Evolutionary conservation across 2,888 invertebrate species (phyloP).

Genomic region (Sisyra terminalis): DNA sequence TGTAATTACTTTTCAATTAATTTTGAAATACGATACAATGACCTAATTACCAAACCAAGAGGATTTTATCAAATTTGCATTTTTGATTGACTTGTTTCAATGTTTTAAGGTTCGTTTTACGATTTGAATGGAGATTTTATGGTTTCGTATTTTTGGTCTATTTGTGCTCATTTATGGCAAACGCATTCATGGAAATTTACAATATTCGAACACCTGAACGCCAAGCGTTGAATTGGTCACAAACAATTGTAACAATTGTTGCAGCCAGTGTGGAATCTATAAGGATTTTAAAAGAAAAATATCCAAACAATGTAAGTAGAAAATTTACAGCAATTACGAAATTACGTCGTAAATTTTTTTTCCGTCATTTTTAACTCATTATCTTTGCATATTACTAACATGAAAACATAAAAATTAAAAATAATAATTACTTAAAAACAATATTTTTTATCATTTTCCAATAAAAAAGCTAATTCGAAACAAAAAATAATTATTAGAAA

Average conservation of each 20-base stretch:
- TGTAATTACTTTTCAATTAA: constrained; percentile 14
- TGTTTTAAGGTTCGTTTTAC: constrained; percentile 21
- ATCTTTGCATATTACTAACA: too few species aligned
- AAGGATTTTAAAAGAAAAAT: constrained; percentile 21
- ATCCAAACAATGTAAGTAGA: constrained; percentile 22
- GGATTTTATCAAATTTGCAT: not conserved
- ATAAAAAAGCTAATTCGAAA: too few species aligned
- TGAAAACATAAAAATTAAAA: too few species aligned
- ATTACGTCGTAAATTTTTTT: not conserved
- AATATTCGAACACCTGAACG: constrained; percentile 10
- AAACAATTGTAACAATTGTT: constrained; percentile 14
- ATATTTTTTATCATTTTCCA: too few species aligned
- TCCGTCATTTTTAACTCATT: too few species aligned
- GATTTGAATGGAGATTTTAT: constrained; percentile 25
- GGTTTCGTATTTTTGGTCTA: constrained; percentile 24
- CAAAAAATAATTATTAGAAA: too few species aligned
- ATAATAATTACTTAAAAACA: too few species aligned
- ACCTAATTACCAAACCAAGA: not conserved
- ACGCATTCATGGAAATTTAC: constrained; percentile 18
- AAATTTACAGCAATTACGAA: not conserved
- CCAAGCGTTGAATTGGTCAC: constrained; percentile 15
- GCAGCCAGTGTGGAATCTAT: constrained; percentile 16
- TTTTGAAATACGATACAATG: not conserved
- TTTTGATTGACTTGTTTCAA: not conserved
- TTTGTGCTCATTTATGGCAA: constrained; percentile 20